These are phyloP conservation scores for Melanotaenia boesemani DNA, from an alignment of 2,797 vertebrate species.

Conservation along the genomic window DNA sequence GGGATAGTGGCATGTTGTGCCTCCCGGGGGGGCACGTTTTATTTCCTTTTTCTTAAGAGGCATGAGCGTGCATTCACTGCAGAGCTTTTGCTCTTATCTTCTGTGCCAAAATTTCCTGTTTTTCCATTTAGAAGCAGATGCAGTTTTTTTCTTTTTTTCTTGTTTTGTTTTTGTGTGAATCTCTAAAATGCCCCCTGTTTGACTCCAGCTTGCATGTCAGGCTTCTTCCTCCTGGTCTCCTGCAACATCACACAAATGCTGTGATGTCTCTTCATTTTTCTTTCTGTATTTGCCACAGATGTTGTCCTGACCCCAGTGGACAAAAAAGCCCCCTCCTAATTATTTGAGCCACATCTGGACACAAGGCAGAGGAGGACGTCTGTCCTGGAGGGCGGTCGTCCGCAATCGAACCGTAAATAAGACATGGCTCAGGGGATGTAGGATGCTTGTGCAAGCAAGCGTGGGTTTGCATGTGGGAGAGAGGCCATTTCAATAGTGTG, in stretches of 20 bases:
- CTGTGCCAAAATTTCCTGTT: constrained; percentile 31
- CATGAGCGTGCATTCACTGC: constrained; percentile 42
- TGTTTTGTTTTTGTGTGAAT: background rate
- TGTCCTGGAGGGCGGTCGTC: constrained; percentile 58
- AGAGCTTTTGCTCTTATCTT: constrained; percentile 40
- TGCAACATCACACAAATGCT: constrained; percentile 11
- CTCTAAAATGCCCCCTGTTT: background rate
- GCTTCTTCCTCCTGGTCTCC: constrained; percentile 21
- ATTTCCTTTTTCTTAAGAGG: constrained; percentile 64
- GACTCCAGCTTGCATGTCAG: constrained; percentile 9
- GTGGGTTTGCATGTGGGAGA: constrained; percentile 65
- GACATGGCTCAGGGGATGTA: constrained; percentile 63
- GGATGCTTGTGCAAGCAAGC: constrained; percentile 71
- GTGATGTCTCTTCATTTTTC: constrained; percentile 21
- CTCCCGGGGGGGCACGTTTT: constrained; percentile 68
- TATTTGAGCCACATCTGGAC: constrained; percentile 67
- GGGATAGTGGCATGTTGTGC: constrained; percentile 59
- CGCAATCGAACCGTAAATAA: constrained; percentile 75
- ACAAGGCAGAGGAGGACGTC: constrained; percentile 43
- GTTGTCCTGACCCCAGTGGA: constrained; percentile 54
- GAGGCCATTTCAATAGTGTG: constrained; percentile 69
- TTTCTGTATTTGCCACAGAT: constrained; percentile 44
- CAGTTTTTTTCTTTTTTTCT: constrained; percentile 18
- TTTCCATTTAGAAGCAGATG: constrained; percentile 12
- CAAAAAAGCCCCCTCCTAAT: constrained; percentile 56